A percentile compares a stretch with the other conserved stretches of the same genome.
phyloP scores from a whole-genome alignment of 2,888 invertebrate species.

The Euphydryas editha region DNA sequence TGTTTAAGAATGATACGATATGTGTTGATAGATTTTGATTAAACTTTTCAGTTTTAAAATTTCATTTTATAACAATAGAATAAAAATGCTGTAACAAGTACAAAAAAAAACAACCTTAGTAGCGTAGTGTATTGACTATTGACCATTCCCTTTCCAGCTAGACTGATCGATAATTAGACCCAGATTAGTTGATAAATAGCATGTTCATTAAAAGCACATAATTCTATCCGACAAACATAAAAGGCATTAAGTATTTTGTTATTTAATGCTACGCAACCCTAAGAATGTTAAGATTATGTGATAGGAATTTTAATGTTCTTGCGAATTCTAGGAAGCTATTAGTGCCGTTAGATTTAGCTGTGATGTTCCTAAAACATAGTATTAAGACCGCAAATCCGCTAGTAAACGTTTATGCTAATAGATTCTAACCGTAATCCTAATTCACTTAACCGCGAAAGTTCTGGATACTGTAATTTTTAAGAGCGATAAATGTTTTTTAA shows the following conservation, averaged over 20 bases:
- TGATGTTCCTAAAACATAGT: not conserved
- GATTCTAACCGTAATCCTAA: slow-evolving; percentile 12
- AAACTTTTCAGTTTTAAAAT: too few species aligned
- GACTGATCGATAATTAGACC: too few species aligned
- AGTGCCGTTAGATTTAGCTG: slow-evolving; percentile 6
- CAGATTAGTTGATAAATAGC: too few species aligned
- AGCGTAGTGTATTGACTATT: too few species aligned
- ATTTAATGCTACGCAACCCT: too few species aligned
- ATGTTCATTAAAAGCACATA: not conserved
- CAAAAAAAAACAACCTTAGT: too few species aligned
- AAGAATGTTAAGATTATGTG: not conserved
- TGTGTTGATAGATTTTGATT: too few species aligned
- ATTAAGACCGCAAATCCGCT: slow-evolving; percentile 23
- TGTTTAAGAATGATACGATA: too few species aligned
- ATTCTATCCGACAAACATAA: not conserved
- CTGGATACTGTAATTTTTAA: not conserved
- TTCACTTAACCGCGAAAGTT: slow-evolving; percentile 4
- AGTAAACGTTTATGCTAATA: slow-evolving; percentile 16
- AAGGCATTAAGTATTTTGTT: not conserved
- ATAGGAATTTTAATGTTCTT: slow-evolving; percentile 4
- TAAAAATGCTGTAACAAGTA: too few species aligned
- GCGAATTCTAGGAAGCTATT: slow-evolving; percentile 16
- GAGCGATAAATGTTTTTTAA: not conserved
- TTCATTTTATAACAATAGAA: too few species aligned
- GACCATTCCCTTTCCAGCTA: too few species aligned